These are phyloP conservation scores for Dastarcus helophoroides DNA, from an alignment of 2,888 invertebrate genomes.

Conservation along the genomic window DNA sequence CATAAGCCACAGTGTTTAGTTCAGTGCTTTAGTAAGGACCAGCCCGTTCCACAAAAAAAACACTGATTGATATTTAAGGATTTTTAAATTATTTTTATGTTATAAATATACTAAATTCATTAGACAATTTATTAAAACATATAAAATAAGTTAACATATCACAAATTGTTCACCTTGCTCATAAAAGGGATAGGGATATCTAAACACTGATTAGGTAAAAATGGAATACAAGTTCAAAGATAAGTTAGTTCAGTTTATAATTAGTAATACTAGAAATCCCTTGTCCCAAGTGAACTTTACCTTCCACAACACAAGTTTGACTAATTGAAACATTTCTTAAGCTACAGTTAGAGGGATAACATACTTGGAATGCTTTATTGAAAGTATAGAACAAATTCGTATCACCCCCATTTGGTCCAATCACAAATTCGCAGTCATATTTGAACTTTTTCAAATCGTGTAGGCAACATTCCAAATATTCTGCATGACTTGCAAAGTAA, in stretches of 20 bases:
- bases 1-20: too few species aligned
- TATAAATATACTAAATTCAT: too few species aligned
- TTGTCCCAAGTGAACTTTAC: conserved; percentile 22
- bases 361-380: conserved; percentile 48
- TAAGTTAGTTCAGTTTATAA: conserved; percentile 20
- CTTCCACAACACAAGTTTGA: conserved; percentile 47
- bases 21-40: too few species aligned
- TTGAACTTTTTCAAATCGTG: conserved; percentile 43
- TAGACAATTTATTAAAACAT: too few species aligned
- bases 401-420: conserved; percentile 71
- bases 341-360: conserved; percentile 45
- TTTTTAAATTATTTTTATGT: too few species aligned
- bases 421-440: conserved; percentile 55
- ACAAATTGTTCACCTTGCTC: too few species aligned
- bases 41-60: too few species aligned
- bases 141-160: too few species aligned
- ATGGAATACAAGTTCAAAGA: too few species aligned
- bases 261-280: conserved; percentile 24
- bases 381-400: conserved; percentile 55
- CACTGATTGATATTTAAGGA: too few species aligned
- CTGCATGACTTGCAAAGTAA: conserved; percentile 59
- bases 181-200: too few species aligned
- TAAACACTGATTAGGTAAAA: too few species aligned
- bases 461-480: conserved; percentile 64
- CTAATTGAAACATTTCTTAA: conserved; percentile 41